phyloP scores from a whole-genome alignment of 2,888 invertebrate species.

The Cylloceria caligata region DNA sequence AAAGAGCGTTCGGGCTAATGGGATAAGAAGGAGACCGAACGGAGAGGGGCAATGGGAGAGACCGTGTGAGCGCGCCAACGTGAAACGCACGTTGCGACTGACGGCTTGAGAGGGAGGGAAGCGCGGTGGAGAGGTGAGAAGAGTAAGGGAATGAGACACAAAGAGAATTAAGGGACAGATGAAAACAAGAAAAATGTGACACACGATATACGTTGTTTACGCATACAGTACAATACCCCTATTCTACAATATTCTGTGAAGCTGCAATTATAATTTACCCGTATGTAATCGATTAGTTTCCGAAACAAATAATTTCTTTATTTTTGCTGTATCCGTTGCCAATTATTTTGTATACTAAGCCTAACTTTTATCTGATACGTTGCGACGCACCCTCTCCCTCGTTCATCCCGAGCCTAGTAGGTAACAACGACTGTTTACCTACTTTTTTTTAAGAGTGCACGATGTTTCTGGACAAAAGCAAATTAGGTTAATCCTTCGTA shows the following conservation, averaged over 20 bases:
- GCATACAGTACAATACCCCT: neutral
- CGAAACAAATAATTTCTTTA: too few species aligned
- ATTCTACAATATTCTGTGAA: neutral
- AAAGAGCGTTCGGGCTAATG: conserved; percentile 63
- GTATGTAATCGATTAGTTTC: neutral
- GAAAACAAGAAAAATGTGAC: conserved; percentile 31
- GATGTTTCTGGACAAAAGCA: too few species aligned
- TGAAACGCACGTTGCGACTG: conserved; percentile 60
- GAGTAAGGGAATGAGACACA: conserved; percentile 21
- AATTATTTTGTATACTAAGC: neutral
- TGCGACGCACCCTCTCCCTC: too few species aligned
- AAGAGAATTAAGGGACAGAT: conserved; percentile 12
- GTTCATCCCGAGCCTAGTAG: too few species aligned
- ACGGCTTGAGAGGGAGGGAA: neutral
- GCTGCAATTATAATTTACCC: neutral
- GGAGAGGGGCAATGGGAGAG: conserved; percentile 53
- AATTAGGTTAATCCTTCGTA: too few species aligned
- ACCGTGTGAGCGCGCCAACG: conserved; percentile 65
- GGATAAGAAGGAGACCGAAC: conserved; percentile 54
- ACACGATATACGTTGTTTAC: conserved; percentile 45
- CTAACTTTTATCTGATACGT: too few species aligned
- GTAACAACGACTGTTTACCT: too few species aligned
- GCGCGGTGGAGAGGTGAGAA: neutral
- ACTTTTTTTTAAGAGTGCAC: too few species aligned
- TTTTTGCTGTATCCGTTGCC: neutral